Conservation (phyloP, 2,113 vertebrate species). For the Sardina pilchardus region DNA sequence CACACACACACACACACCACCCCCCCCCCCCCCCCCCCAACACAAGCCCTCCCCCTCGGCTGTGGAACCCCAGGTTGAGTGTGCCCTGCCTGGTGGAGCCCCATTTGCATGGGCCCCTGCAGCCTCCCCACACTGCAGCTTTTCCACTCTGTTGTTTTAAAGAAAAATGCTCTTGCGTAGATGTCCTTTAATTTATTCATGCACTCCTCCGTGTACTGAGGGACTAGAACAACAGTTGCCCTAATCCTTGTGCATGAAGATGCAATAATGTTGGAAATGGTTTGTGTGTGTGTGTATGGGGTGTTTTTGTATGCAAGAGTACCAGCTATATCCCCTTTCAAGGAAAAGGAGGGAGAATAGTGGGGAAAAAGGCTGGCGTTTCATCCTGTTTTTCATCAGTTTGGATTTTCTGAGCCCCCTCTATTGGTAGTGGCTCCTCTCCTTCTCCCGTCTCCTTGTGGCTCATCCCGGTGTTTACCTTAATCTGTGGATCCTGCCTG, state of each 20-base stretch:
- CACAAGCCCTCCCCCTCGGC: neutral
- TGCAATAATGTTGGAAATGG: neutral
- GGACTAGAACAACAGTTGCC: neutral
- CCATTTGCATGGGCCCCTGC: neutral
- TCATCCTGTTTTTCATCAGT: neutral
- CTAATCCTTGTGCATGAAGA: neutral
- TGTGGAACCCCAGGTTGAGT: neutral
- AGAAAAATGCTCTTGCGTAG: neutral
- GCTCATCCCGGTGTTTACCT: neutral
- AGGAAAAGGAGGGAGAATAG: neutral
- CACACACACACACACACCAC: conserved; percentile 51
- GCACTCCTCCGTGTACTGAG: neutral
- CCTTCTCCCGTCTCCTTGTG: conserved; percentile 24
- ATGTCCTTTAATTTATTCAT: neutral
- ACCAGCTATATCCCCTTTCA: neutral
- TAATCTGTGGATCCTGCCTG: neutral
- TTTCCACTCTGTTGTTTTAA: neutral
- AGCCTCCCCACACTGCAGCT: neutral
- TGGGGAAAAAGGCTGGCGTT: neutral
- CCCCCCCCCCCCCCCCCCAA: conserved; percentile 52
- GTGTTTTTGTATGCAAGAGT: neutral
- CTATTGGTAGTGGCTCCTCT: neutral
- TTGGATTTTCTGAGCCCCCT: neutral
- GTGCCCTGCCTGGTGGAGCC: neutral
- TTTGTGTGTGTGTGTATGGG: neutral